phyloP scores from a whole-genome alignment of 2,797 vertebrate species.

The Thripadectes ignobilis region DNA sequence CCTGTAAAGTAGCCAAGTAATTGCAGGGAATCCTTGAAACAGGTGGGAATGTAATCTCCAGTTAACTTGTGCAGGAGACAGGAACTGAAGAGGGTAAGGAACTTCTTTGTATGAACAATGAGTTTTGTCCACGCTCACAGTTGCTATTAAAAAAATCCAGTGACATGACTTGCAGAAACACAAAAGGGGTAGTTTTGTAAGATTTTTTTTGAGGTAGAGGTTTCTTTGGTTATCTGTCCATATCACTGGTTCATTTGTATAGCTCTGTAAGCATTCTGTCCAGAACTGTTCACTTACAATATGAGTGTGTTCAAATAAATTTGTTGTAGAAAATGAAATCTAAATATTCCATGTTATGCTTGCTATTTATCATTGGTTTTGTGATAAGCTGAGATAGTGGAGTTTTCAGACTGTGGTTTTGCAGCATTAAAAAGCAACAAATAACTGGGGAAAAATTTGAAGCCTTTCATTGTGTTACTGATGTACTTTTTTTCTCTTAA shows the following conservation, averaged over 20 bases:
- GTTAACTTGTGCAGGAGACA: not conserved
- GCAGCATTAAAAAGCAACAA: not conserved
- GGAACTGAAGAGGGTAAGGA: not conserved
- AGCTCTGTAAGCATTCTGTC: not conserved
- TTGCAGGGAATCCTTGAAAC: not conserved
- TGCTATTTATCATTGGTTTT: not conserved
- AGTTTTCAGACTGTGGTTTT: not conserved
- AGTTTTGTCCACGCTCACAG: not conserved
- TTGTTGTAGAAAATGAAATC: not conserved
- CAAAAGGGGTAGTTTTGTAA: not conserved
- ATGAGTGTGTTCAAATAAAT: not conserved
- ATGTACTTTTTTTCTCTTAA: not conserved
- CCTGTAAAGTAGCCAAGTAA: not conserved
- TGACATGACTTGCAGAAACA: not conserved
- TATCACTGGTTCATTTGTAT: not conserved
- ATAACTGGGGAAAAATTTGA: not conserved
- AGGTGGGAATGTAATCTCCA: not conserved
- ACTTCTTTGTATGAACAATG: not conserved
- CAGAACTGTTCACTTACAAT: not conserved
- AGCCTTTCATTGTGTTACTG: not conserved
- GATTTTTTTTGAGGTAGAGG: not conserved
- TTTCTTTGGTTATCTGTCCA: not conserved
- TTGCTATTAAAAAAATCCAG: fast-evolving
- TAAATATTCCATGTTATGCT: not conserved
- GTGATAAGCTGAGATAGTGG: not conserved